Evolutionary conservation across 2,113 vertebrate species (phyloP), one percentile per base, ranked within the genome.

Genomic region (Misgurnus mizolepis): DNA sequence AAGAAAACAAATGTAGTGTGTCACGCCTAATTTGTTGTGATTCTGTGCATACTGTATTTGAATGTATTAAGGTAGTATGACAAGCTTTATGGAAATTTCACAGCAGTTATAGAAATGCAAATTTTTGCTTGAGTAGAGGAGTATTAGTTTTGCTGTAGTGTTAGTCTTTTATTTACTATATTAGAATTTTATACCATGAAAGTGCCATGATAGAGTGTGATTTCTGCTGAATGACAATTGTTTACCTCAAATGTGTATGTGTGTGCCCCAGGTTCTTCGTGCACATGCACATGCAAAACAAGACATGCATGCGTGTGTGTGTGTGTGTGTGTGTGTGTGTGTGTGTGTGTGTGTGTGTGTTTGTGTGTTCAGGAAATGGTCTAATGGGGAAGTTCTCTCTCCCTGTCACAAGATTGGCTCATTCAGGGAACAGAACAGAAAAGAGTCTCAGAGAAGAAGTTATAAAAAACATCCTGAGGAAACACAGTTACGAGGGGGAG

Each of bases 321-420:
- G 60, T 80, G n/a, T 64, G 41, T 22, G 55, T 12, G 58, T 45
- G 47, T 43, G 6, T 62, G 49, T 34, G 60, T 78, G 60, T 80
- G n/a, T 64, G 41, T 22, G 55, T 12, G 58, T 45, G 47, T 43
- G 6, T 62, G 49, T 34, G 60, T 78, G 15, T 69, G 41, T 40
- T 47, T 17, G 58, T 47, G 40, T 43, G 50, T 18, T 10, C 60
- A 6, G 55, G 72, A 82, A 75, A 76, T 14, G 17, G 50, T 78
- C 14, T 74, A 87, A 88, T 79, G 79, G 67, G 82, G 76, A 87
- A 84, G 73, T 82, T 86, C 67, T 87, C 87, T 81, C 82, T 88
- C 87, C 58, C 70, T 81, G 85, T 91, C 89, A 91, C 85, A 88
- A 89, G 89, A 88, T 80, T 56, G 7, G 75, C 68, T 80, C 43